A percentile compares a stretch with the other conserved stretches of the same genome.
These are phyloP conservation scores for Crenichthys baileyi DNA, from an alignment of 2,797 vertebrate genomes.

Conservation along the genomic window DNA sequence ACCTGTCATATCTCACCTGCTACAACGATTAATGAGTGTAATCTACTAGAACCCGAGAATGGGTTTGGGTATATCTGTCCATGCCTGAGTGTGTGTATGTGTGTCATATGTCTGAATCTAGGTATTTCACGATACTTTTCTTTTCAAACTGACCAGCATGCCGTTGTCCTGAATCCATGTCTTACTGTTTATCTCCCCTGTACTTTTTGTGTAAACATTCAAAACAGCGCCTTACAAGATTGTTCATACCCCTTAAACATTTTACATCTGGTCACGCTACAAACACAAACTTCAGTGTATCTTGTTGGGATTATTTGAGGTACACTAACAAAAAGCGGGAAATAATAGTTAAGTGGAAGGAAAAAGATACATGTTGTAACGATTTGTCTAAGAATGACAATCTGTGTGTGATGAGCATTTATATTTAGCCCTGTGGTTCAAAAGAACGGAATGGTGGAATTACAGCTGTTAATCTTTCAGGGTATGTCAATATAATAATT, in stretches of 20 bases:
- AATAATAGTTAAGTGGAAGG: background rate
- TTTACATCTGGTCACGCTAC: background rate
- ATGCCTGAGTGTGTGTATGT: conserved; percentile 1
- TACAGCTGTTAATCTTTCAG: background rate
- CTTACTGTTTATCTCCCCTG: conserved; percentile 14
- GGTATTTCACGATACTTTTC: conserved; percentile 16
- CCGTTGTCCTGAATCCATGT: conserved; percentile 38
- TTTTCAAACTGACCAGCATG: conserved; percentile 8
- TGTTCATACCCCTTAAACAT: background rate
- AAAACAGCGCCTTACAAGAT: background rate
- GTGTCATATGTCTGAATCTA: background rate
- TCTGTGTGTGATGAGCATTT: background rate
- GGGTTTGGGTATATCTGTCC: conserved; percentile 37
- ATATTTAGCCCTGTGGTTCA: background rate
- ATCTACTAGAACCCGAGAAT: conserved; percentile 76
- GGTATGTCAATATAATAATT: background rate
- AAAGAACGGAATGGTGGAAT: background rate
- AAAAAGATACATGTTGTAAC: too few relatives aligned
- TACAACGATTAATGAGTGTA: conserved; percentile 72
- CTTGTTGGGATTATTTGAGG: background rate
- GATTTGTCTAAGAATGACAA: too few relatives aligned
- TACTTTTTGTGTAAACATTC: background rate
- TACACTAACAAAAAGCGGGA: background rate
- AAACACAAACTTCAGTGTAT: background rate
- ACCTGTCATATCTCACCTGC: conserved; percentile 75